Conservation (phyloP, 2,888 invertebrate genomes). For the Harmothoe impar region DNA sequence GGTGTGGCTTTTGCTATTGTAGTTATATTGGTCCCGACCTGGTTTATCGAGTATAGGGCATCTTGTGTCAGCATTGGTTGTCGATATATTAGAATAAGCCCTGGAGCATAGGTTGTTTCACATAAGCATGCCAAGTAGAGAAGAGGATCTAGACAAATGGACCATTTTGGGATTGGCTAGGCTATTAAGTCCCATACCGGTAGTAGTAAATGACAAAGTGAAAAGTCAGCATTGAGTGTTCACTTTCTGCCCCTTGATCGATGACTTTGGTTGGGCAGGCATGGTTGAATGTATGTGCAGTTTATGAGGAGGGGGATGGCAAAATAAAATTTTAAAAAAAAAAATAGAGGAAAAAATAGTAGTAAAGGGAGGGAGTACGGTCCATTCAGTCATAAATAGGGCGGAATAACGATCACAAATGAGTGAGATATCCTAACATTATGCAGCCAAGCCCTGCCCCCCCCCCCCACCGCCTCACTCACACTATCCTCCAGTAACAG, state of each 20-base stretch:
- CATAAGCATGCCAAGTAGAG: too few relatives aligned
- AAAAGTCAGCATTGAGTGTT: constrained; percentile 6
- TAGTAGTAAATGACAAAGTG: not conserved
- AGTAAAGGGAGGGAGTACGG: not conserved
- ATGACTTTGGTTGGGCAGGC: not conserved
- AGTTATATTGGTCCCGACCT: too few relatives aligned
- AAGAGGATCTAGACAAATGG: too few relatives aligned
- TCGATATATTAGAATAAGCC: too few relatives aligned
- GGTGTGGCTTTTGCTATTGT: too few relatives aligned
- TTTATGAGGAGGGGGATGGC: not conserved
- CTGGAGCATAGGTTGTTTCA: too few relatives aligned
- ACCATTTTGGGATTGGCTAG: too few relatives aligned
- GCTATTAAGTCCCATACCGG: not conserved
- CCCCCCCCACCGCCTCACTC: not conserved
- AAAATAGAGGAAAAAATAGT: too few relatives aligned
- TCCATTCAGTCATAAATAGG: constrained; percentile 1
- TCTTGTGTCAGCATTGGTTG: too few relatives aligned
- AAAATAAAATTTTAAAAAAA: not conserved
- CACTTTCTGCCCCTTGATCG: not conserved
- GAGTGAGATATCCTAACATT: not conserved
- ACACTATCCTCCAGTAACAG: not conserved
- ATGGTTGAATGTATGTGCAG: not conserved
- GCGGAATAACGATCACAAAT: constrained; percentile 2
- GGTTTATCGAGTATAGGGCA: too few relatives aligned
- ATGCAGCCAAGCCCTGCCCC: not conserved